These are phyloP conservation scores for Teleopsis dalmanni DNA, from an alignment of 1,140 invertebrate species.

Conservation along the genomic window DNA sequence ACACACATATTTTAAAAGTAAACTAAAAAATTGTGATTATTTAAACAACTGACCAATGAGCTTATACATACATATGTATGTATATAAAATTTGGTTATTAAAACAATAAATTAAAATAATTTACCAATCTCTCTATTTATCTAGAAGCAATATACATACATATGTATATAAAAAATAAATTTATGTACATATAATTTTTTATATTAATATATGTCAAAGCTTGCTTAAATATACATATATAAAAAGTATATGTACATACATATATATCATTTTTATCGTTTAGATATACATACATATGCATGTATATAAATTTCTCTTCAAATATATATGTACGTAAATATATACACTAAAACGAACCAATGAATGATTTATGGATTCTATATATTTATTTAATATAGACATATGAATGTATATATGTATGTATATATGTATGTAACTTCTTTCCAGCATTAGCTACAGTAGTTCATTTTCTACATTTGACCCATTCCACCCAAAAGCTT, in stretches of 20 bases:
- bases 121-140: too few relatives aligned
- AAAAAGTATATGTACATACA: not conserved
- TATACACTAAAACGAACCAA: not conserved
- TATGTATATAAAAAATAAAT: not conserved
- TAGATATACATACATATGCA: not conserved
- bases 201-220: not conserved
- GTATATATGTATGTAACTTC: constrained; percentile 3
- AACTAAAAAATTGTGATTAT: too few relatives aligned
- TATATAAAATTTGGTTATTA: too few relatives aligned
- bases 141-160: not conserved
- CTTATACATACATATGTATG: not conserved
- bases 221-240: not conserved
- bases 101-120: too few relatives aligned
- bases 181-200: not conserved
- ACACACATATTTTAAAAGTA: too few relatives aligned
- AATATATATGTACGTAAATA: constrained; percentile 4
- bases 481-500: too few relatives aligned
- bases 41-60: too few relatives aligned
- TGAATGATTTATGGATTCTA: not conserved
- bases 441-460: too few relatives aligned
- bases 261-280: not conserved
- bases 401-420: constrained; percentile 9
- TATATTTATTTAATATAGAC: not conserved
- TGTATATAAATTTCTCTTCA: too few relatives aligned
- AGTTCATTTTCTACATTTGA: too few relatives aligned